phyloP scores from a whole-genome alignment of 23 tunicate species.

The Ciona savignyi region DNA sequence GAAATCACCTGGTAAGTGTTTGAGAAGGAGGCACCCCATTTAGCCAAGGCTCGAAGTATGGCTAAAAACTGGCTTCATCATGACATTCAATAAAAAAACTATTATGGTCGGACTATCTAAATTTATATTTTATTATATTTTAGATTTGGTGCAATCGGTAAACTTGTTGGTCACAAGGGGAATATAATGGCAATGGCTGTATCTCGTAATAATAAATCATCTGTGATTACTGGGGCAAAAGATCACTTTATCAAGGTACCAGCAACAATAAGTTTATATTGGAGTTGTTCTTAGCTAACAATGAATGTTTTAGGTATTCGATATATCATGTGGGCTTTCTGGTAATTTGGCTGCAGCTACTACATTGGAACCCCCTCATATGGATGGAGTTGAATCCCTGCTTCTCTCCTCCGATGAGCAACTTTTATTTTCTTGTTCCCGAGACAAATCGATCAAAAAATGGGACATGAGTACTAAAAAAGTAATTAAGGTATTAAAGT shows the following conservation, averaged over 20 bases:
- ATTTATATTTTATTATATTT: too few species aligned
- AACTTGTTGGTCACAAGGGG: constrained; percentile 76
- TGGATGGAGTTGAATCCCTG: constrained; percentile 91
- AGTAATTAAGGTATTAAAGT: constrained; percentile 50
- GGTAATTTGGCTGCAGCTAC: constrained; percentile 42
- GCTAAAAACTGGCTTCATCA: too few species aligned
- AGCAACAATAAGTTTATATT: not conserved
- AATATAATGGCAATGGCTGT: constrained; percentile 68
- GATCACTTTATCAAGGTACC: constrained; percentile 83
- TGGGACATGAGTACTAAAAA: constrained; percentile 61
- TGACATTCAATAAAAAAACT: too few species aligned
- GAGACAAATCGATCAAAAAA: constrained; percentile 91
- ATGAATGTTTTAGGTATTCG: constrained; percentile 30
- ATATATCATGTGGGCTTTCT: constrained; percentile 21
- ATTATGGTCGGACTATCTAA: too few species aligned
- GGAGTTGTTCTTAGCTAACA: not conserved
- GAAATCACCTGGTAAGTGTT: too few species aligned
- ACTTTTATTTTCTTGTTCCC: constrained; percentile 63
- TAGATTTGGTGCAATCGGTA: constrained; percentile 56
- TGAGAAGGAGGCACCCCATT: too few species aligned
- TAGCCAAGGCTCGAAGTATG: too few species aligned
- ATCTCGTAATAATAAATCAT: constrained; percentile 6
- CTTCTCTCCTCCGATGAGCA: constrained; percentile 25
- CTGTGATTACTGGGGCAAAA: constrained; percentile 76
- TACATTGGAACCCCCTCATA: constrained; percentile 81